Evolutionary conservation across 2,888 invertebrate species (phyloP), one percentile per base, ranked within the genome.

Genomic region (Rhaphigaster nebulosa): DNA sequence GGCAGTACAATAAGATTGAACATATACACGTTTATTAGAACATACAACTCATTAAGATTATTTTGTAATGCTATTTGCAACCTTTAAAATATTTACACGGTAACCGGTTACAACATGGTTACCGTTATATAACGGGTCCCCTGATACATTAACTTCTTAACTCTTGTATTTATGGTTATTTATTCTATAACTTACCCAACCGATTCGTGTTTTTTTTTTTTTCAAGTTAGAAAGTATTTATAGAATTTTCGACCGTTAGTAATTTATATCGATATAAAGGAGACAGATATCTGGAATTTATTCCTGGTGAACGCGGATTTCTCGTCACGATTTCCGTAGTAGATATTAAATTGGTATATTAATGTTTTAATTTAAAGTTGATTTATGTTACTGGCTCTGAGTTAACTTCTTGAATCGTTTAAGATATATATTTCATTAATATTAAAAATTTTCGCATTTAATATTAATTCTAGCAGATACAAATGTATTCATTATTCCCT

Each of bases 51-150:
- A n/a, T n/a, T n/a, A n/a, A n/a, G n/a, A n/a, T 65, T 29, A 65
- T 65, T 65, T 65, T 65, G 65, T 65, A 65, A 65, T 65, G 12
- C 65, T 65, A 65, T 65, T n/a, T 65, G 65, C 65, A 29, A 15
- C 65, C 65, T 29, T 34, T 65, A 65, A 65, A 65, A 65, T 65
- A 65, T 65, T 29, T 65, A 65, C 18, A 29, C 65, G 29, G 65
- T 65, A 65, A 65, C 65, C 65, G 65, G 65, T 65, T 65, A 65
- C 65, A 65, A 34, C 65, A 65, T 65, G 13, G 80, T 80, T 41
- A 80, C 80, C 80, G 80, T 80, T 80, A 80, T 15, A 38, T 80
- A 80, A 80, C 80, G 80, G 41, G 80, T 80, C 80, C 41, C 80
- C 41, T 80, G 80, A 80, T 80, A 38, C 41, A 80, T 80, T 80